Conservation (phyloP, 1,140 invertebrate genomes). For the Eueides isabella region DNA sequence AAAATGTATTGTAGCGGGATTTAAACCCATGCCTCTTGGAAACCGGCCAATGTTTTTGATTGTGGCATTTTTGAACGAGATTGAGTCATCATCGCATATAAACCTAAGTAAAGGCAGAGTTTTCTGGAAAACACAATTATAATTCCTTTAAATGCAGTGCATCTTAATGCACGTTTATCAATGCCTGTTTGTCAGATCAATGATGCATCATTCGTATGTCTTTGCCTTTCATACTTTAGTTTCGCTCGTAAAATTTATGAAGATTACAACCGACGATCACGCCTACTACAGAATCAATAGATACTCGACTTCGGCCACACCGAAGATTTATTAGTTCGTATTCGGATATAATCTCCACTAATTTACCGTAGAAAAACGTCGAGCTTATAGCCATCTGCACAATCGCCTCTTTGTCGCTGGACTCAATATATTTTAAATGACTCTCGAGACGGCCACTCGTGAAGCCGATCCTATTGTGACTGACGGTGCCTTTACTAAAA, state of each 20-base stretch:
- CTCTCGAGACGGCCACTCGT: slow-evolving; percentile 59
- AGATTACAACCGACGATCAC: slow-evolving; percentile 67
- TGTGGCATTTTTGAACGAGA: too few species aligned
- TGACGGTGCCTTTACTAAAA: slow-evolving; percentile 60
- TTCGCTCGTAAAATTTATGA: slow-evolving; percentile 71
- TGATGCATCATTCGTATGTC: slow-evolving; percentile 41
- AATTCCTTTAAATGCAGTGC: background rate
- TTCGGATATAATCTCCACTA: slow-evolving; percentile 74
- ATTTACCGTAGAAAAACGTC: slow-evolving; percentile 74
- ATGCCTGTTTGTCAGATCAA: slow-evolving; percentile 56
- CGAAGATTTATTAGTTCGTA: slow-evolving; percentile 74
- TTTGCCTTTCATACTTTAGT: slow-evolving; percentile 52
- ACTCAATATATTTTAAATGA: slow-evolving; percentile 79
- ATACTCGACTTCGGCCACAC: slow-evolving; percentile 49
- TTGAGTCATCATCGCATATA: background rate
- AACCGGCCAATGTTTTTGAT: too few species aligned
- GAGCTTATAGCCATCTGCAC: slow-evolving; percentile 65
- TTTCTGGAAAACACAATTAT: background rate
- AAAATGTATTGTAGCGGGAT: too few species aligned
- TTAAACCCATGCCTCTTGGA: too few species aligned
- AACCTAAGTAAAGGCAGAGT: background rate
- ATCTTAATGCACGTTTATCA: slow-evolving; percentile 29
- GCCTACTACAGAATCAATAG: slow-evolving; percentile 70
- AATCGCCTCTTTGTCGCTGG: slow-evolving; percentile 64
- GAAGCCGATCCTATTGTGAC: slow-evolving; percentile 64